Evolutionary conservation across 1,140 invertebrate genomes (phyloP), one percentile per base, ranked within the genome.

Genomic region (Potamilus streckersoni): DNA sequence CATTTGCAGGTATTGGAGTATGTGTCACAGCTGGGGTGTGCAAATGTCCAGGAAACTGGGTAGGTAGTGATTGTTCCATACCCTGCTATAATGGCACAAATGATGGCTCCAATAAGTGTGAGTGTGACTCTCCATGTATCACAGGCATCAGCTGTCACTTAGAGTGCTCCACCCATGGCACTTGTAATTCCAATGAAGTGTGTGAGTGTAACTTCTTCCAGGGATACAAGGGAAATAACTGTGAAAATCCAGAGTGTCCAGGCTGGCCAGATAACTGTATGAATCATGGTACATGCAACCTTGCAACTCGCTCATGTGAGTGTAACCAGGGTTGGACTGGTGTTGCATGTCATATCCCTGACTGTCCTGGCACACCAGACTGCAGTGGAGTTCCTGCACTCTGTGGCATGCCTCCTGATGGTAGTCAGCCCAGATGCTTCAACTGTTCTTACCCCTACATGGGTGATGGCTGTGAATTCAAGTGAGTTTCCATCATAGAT

Each of bases 201-300:
- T 84, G 83, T 70, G 68, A 69, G 11, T 84, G 83, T 78, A 78
- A 84, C 60, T 84, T 81, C 60, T 61, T 59, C 23, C 72, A 74
- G 38, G 83, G 83, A 23, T 84, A 72, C 65, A 84, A 84, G 71
- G 83, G 83, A 38, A 64, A 65, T 16, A 71, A 81, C 61, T 84
- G 83, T 71, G 78, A 82, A 55, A 79, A 80, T n/a, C 75, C 78
- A 58, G 83, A 81, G 23, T 84, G 83, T 66, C 83, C 83, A 16
- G 83, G 83, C 31, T 82, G 78, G 78, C 81, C 81, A 17, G 61
- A 80, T 31, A 66, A 78, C 58, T 82, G 81, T 73, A 73, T 73
- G 60, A 57, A 57, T 27, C 79, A 82, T 62, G 81, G 81, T 3
- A 74, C 72, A 2, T 82, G 81, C 62, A 81, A 79, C 60, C 23